These are phyloP conservation scores for Nylanderia fulva DNA, from an alignment of 1,140 invertebrate genomes.

Conservation along the genomic window DNA sequence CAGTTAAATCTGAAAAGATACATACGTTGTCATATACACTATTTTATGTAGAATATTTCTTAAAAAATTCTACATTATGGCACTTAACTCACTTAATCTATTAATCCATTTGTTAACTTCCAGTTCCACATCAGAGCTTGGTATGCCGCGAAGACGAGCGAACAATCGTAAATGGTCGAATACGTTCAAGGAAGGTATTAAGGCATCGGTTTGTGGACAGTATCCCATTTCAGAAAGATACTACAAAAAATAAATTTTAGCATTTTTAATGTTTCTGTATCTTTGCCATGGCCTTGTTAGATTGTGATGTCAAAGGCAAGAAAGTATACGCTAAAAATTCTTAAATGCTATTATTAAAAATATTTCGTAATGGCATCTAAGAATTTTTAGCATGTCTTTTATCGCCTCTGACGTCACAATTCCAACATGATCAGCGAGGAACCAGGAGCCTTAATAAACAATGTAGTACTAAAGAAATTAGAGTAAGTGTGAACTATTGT, in stretches of 20 bases:
- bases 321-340: no score
- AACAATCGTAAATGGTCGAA: slow-evolving; percentile 90
- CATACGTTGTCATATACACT: not conserved
- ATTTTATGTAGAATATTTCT: not conserved
- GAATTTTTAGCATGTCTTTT: no score
- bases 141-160: slow-evolving; percentile 88
- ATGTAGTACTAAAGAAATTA: not conserved
- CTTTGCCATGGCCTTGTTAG: no score
- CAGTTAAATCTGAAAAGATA: slow-evolving; percentile 78
- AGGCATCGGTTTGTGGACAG: slow-evolving; percentile 91
- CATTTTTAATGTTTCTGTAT: no score
- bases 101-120: slow-evolving; percentile 86
- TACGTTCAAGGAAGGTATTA: slow-evolving; percentile 90
- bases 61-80: not conserved
- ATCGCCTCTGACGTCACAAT: no score
- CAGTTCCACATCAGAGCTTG: slow-evolving; percentile 84
- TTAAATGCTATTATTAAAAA: no score
- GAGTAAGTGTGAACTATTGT: slow-evolving; percentile 37
- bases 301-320: no score
- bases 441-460: no score
- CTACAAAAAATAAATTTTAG: slow-evolving; percentile 72
- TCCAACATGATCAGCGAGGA: no score
- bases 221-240: slow-evolving; percentile 88
- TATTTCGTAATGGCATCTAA: no score
- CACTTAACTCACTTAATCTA: slow-evolving; percentile 82